Percentiles rank a stretch among this genome's conserved stretches.
phyloP scores from a whole-genome alignment of 2,888 invertebrate genomes.

The Eucera pruinosa region DNA sequence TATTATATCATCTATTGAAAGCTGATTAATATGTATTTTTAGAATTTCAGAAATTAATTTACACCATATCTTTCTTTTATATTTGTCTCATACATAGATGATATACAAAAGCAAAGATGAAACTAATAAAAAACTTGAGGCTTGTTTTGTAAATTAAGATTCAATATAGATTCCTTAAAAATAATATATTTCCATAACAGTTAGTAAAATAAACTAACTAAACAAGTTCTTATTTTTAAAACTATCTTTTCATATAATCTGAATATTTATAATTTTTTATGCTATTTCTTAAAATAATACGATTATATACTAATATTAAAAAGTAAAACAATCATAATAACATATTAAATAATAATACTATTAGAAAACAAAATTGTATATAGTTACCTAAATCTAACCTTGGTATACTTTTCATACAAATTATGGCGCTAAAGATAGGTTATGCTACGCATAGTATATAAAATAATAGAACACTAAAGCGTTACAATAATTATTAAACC shows the following conservation, averaged over 20 bases:
- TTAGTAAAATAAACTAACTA: neutral
- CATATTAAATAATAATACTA: too few relatives aligned
- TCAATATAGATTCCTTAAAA: neutral
- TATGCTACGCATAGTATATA: neutral
- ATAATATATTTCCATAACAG: neutral
- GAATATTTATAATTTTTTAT: neutral
- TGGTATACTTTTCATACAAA: neutral
- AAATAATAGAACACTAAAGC: neutral
- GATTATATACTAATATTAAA: constrained; percentile 1
- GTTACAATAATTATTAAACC: too few relatives aligned
- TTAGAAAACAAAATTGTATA: too few relatives aligned
- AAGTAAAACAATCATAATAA: neutral
- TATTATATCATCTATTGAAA: neutral
- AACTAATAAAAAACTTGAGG: neutral
- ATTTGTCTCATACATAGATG: too few relatives aligned
- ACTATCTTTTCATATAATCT: neutral
- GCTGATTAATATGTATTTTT: neutral
- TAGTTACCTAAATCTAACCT: neutral
- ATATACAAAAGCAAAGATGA: too few relatives aligned
- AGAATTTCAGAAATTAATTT: neutral
- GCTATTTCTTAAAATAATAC: neutral
- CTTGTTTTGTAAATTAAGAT: neutral
- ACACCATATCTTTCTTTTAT: too few relatives aligned
- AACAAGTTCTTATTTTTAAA: neutral
- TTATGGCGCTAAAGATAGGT: neutral